Conservation (phyloP, 1,140 invertebrate genomes). For the Tetramorium parvispinum region DNA sequence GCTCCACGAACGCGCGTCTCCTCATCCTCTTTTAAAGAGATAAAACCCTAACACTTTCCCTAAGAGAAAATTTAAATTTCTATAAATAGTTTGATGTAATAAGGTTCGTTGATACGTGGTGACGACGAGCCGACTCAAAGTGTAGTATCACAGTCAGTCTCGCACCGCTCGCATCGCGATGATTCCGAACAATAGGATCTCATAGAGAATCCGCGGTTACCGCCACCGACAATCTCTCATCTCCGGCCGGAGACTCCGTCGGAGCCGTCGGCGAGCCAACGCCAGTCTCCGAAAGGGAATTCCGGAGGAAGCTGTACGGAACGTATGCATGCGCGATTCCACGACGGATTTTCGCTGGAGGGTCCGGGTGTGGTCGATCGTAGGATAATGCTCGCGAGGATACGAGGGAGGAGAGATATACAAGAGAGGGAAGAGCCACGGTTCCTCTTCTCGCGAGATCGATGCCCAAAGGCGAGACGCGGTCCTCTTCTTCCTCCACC, state of each 20-base stretch:
- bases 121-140: neutral
- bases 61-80: neutral
- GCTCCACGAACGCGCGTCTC: neutral
- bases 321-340: constrained; percentile 61
- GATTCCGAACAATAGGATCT: constrained; percentile 26
- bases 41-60: neutral
- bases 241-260: neutral
- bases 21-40: neutral
- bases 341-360: constrained; percentile 75
- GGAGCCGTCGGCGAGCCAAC: constrained; percentile 38
- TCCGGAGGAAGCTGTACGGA: constrained; percentile 72
- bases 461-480: constrained; percentile 75
- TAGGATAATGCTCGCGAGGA: constrained; percentile 75
- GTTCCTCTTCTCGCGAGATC: constrained; percentile 71
- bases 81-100: neutral
- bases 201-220: constrained; percentile 34
- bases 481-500: constrained; percentile 33
- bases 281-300: constrained; percentile 57
- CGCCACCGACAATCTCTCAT: constrained; percentile 38
- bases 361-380: constrained; percentile 81
- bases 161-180: neutral
- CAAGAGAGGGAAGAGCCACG: constrained; percentile 47
- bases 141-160: neutral
- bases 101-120: neutral
- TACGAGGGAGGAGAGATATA: constrained; percentile 58